Base-by-base conservation (phyloP, 2,888 invertebrate species). In the Homarus gammarus region DNA sequence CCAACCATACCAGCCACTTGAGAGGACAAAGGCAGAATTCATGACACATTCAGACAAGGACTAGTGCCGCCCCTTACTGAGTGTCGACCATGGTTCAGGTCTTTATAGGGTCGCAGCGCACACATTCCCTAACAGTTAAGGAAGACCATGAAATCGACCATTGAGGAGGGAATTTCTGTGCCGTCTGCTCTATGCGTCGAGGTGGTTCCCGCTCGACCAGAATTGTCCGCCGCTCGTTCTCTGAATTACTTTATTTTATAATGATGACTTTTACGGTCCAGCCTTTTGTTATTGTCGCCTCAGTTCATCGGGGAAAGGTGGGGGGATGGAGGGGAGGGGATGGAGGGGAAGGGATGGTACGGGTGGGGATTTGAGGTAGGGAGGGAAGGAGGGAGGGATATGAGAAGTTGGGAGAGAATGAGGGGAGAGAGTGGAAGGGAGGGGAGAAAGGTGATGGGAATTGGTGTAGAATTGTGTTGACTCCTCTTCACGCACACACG, bases 71-170 rank as follows among this genome's bases (percentile, higher is more conserved):
- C n/a, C n/a, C n/a, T n/a, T n/a, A n/a, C n/a, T n/a, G n/a, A n/a
- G n/a, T n/a, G n/a, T n/a, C 44, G 6, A 8, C 12, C 44, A 44
- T 44, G 12, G 6, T 12, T 8, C 22, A 6, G 18, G 31, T 64
- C 56, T 64, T 64, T 22, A 64, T 22, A 64, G 64, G 6, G 5
- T 31, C 6, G 5, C 6, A 18, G 5, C 64, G 22, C 64, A 22
- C 64, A 5, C 5, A 10, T 64, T 64, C 22, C 64, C 64, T 64
- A 31, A 31, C 68, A 2, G 8, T 40, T 22, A 77, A 22, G 40
- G 77, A 44, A 40, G 22, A 77, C 77, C 77, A 77, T 77, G 77
- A 77, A 77, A 77, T 77, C 77, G 77, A 22, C 77, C 77, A 77
- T 77, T 77, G 77, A 77, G 18, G 22, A 77, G 77, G 44, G 40